Base-by-base conservation (phyloP, 2,888 invertebrate genomes). In the Erebia palarica region DNA sequence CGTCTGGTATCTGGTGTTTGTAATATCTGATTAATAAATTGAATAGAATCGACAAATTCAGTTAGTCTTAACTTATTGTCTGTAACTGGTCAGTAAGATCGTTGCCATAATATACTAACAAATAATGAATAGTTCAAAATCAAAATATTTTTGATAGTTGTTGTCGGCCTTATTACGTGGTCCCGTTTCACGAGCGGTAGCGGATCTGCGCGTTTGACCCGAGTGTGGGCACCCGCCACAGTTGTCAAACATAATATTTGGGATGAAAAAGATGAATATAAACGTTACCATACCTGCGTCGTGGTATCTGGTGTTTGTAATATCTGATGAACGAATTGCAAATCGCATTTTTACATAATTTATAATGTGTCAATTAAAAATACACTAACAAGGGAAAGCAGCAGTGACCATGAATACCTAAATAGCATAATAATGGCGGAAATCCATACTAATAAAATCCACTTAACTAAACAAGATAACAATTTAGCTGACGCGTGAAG, bases 391-490 rank as follows among this genome's bases (percentile, higher is more conserved):
- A 47, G 63, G 63, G 49, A 63, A 49, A 49, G 61, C 13, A 18
- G 44, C 9, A 3, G 16, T 42, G 21, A 21, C 63, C 63, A 49
- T 49, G 63, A 63, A 63, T 49, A 63, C 49, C 1, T 21, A 49
- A 63, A 49, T 5, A 49, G 49, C 21, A 14, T 14, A 18, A 21
- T 49, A 63, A 63, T 63, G 4, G 21, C 63, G 47, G 47, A 63
- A 47, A 63, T 49, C 63, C 63, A 63, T 63, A 63, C 16, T 61
- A 61, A 63, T 63, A 18, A 63, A 49, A 63, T 49, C 47, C 63
- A 63, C 16, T 61, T 63, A 63, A 63, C 63, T 63, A 63, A 63
- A 49, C 49, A 21, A 63, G 63, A 47, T 49, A 21, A 49, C 63
- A 63, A 47, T 49, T 21, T 21, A 21, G 21, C 8, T 21, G 47